Base-by-base conservation (phyloP, 2,113 vertebrate genomes). In the Sebastes schlegelii region DNA sequence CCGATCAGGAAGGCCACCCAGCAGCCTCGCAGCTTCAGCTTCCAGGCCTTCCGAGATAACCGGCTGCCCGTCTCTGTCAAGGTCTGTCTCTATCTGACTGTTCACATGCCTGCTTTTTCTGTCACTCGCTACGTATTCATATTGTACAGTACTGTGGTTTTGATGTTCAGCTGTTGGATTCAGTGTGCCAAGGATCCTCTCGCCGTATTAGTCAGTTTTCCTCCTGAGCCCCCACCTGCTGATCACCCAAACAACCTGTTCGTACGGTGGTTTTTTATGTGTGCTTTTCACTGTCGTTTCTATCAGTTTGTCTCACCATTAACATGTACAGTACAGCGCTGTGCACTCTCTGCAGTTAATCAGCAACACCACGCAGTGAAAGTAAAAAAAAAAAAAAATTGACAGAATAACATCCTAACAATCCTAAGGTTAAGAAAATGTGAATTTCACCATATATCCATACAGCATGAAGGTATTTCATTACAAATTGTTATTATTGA, bases 11-110 rank as follows among this genome's bases (percentile, higher is more conserved):
- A 98, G 88, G 97, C 97, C 2, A 94, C 98, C 7, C 98, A 99
- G 86, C 96, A 96, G 89, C 97, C 98, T 40, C 96, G 97, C 60
- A 97, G 95, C 82, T 98, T 99, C 95, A 96, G 95, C 85, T 99
- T 99, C 94, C 98, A 98, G 90, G 97, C 98, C 14, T 99, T 99
- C 86, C 96, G 96, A 82, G 98, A 99, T 88, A 99, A 99, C 85
- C 92, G 97, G 40, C 94, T 99, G 0, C 97, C 96, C 10, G 96
- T 99, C 34, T 96, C 97, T 14, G 96, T 99, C 78, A 99, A 99
- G 98, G 98, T 99, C 86, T 83, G 90, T 87, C 69, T 82, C 52
- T 11, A 12, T 49, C 61, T 49, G 10, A 11, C 75, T 10, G n/a
- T 16, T 64, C 46, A 65, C 0, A 5, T 66, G 79, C 81, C 74